Conservation (phyloP, 2,888 invertebrate genomes). For the Lasius platythorax region DNA sequence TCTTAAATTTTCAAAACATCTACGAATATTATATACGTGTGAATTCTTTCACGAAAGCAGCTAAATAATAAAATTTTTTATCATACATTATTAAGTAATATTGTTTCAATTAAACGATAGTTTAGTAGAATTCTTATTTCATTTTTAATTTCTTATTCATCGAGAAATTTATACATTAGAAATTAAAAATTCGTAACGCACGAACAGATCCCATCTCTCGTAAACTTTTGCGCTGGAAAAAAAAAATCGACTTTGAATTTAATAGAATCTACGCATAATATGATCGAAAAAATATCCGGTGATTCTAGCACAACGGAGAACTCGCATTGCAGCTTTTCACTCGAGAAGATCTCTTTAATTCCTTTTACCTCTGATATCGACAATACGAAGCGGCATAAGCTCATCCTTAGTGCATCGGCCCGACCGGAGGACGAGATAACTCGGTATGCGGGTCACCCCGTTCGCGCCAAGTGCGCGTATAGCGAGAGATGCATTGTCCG, state of each 20-base stretch:
- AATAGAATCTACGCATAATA: not conserved
- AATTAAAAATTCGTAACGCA: not conserved
- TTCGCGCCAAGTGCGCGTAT: conserved; percentile 72
- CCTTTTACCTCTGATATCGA: conserved; percentile 24
- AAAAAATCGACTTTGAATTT: conserved; percentile 13
- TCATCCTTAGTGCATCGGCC: conserved; percentile 23
- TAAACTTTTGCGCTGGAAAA: not conserved
- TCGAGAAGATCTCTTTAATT: not conserved
- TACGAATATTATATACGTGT: not conserved
- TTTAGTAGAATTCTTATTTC: not conserved
- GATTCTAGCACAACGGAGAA: not conserved
- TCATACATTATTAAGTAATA: not conserved
- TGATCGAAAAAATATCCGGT: not conserved
- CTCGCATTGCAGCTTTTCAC: not conserved
- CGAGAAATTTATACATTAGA: not conserved
- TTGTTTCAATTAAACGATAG: not conserved
- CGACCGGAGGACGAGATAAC: conserved; percentile 58
- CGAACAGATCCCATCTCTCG: no score
- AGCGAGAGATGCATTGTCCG: conserved; percentile 72
- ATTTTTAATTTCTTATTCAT: not conserved
- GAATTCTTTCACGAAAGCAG: not conserved
- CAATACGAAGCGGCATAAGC: conserved; percentile 23
- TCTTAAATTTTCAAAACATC: not conserved
- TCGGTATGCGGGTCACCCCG: conserved; percentile 77
- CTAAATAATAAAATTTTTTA: not conserved